Evolutionary conservation across 2,113 vertebrate genomes (phyloP).

Genomic region (Glaucomys volans): DNA sequence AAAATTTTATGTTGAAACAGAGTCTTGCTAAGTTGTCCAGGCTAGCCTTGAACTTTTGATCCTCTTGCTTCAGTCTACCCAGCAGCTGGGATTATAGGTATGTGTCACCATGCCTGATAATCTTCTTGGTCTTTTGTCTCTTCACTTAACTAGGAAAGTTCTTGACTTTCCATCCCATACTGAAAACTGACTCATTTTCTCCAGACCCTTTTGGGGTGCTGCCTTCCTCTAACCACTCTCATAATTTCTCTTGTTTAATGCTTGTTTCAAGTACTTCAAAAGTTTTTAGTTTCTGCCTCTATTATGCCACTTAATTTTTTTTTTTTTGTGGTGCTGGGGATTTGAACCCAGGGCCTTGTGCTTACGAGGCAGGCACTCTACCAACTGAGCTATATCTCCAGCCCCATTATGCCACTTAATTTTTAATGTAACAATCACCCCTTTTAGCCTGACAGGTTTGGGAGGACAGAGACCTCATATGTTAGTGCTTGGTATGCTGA

Average conservation of each 20-base stretch:
- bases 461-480: background rate
- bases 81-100: too few species aligned
- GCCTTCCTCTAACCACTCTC: background rate
- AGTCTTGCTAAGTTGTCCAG: too few species aligned
- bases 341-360: too few species aligned
- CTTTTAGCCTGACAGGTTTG: background rate
- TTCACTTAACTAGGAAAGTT: background rate
- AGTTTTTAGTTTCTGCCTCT: background rate
- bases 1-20: too few species aligned
- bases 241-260: background rate
- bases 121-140: background rate
- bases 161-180: background rate
- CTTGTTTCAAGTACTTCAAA: background rate
- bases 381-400: too few species aligned
- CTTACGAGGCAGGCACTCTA: too few species aligned
- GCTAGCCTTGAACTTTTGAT: too few species aligned
- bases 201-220: background rate
- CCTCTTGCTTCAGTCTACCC: too few species aligned
- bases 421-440: background rate
- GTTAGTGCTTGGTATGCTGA: background rate
- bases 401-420: too few species aligned
- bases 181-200: background rate
- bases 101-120: too few species aligned
- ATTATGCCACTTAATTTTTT: too few species aligned
- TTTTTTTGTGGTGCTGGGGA: too few species aligned